Conservation (phyloP, 2,113 vertebrate species). For the Dasypus novemcinctus region DNA sequence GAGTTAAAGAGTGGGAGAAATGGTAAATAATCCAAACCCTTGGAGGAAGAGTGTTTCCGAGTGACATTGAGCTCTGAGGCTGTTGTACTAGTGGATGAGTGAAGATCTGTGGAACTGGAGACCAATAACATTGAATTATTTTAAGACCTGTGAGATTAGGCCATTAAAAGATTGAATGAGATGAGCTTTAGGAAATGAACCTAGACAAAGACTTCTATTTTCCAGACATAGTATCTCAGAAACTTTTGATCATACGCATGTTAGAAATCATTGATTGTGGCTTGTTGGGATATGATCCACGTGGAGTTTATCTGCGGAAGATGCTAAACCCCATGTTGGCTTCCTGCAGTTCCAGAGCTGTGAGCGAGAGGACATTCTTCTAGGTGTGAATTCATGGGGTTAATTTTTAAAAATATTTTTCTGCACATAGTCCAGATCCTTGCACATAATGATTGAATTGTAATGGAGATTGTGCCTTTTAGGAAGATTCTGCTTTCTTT, state of each 20-base stretch:
- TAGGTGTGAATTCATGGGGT: neutral
- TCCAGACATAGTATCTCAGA: neutral
- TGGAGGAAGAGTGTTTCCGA: neutral
- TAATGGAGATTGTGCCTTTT: neutral
- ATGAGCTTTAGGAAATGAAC: neutral
- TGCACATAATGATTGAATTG: neutral
- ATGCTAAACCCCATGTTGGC: neutral
- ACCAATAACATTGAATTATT: neutral
- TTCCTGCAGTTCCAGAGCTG: neutral
- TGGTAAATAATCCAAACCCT: neutral
- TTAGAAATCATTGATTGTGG: neutral
- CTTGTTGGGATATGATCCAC: neutral
- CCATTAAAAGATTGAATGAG: neutral
- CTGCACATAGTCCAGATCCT: neutral
- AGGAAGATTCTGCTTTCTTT: neutral
- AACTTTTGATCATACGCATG: neutral
- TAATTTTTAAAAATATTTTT: neutral
- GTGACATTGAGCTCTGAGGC: neutral
- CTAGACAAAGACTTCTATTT: neutral
- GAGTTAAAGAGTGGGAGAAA: neutral
- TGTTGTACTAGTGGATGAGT: neutral
- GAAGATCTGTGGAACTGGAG: neutral
- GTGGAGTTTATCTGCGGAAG: neutral
- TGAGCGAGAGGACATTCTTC: neutral
- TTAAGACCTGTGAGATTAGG: neutral